Conservation (phyloP, 2,888 invertebrate genomes). For the Drosophila pseudotakahashii region DNA sequence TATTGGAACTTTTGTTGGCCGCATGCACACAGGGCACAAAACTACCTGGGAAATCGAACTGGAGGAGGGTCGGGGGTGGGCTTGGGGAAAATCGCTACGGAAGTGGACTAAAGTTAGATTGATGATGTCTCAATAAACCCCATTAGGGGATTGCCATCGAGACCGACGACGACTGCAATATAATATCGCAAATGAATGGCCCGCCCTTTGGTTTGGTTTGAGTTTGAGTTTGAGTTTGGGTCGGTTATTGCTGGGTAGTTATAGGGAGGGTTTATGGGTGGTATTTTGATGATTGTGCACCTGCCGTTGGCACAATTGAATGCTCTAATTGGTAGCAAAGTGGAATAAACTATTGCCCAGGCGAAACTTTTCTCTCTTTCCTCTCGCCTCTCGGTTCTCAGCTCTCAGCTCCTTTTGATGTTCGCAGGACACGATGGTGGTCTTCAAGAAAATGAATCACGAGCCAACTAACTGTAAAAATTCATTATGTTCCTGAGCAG, state of each 20-base stretch:
- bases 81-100: constrained; percentile 10
- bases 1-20: constrained; percentile 22
- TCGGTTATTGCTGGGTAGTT: constrained; percentile 22
- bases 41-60: constrained; percentile 6
- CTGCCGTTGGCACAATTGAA: constrained; percentile 34
- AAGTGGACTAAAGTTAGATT: constrained; percentile 50
- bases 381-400: not conserved
- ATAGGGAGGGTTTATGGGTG: constrained; percentile 18
- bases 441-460: constrained; percentile 66
- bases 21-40: constrained; percentile 18
- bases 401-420: constrained; percentile 30
- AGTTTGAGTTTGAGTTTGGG: not conserved
- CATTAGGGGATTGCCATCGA: constrained; percentile 56
- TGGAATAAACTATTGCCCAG: constrained; percentile 35
- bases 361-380: constrained; percentile 42
- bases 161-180: constrained; percentile 37
- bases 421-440: constrained; percentile 16
- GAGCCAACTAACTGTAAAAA: constrained; percentile 71
- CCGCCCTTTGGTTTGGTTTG: constrained; percentile 4
- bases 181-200: constrained; percentile 63
- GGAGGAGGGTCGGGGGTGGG: not conserved
- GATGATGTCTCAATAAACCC: constrained; percentile 72
- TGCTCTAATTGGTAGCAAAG: constrained; percentile 66
- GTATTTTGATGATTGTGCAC: constrained; percentile 43
- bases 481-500: constrained; percentile 53